A percentile compares a stretch with the other conserved stretches of the same genome.
These are phyloP conservation scores for Cyanoderma ruficeps DNA, from an alignment of 2,113 vertebrate genomes.

Conservation along the genomic window DNA sequence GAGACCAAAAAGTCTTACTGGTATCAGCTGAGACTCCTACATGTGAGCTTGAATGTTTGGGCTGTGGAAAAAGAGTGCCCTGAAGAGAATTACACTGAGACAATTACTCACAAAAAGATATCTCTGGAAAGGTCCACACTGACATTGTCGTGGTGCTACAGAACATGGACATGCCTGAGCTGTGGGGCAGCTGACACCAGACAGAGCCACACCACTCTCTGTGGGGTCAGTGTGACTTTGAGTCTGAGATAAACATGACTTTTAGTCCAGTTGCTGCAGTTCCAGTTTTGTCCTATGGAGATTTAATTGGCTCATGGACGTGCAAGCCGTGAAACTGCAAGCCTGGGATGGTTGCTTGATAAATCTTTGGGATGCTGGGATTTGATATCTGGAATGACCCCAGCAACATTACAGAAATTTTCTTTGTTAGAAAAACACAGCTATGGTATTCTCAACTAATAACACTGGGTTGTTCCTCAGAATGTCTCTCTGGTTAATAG, in stretches of 20 bases:
- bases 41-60: neutral
- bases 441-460: neutral
- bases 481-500: conserved; percentile 49
- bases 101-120: rapidly evolving
- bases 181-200: neutral
- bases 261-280: neutral
- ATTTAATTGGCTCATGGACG: neutral
- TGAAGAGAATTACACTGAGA: neutral
- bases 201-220: rapidly evolving
- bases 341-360: neutral
- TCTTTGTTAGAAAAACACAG: conserved; percentile 29
- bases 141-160: neutral
- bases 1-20: neutral
- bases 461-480: neutral
- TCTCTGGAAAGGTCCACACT: neutral
- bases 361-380: conserved; percentile 22
- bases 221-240: neutral
- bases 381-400: conserved; percentile 21
- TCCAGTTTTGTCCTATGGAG: neutral
- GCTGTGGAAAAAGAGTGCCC: neutral
- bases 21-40: neutral
- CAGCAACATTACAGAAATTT: neutral
- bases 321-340: neutral
- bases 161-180: rapidly evolving
- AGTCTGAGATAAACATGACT: neutral